These are phyloP conservation scores for Zapornia atra DNA, from an alignment of 2,113 vertebrate genomes.

Conservation along the genomic window DNA sequence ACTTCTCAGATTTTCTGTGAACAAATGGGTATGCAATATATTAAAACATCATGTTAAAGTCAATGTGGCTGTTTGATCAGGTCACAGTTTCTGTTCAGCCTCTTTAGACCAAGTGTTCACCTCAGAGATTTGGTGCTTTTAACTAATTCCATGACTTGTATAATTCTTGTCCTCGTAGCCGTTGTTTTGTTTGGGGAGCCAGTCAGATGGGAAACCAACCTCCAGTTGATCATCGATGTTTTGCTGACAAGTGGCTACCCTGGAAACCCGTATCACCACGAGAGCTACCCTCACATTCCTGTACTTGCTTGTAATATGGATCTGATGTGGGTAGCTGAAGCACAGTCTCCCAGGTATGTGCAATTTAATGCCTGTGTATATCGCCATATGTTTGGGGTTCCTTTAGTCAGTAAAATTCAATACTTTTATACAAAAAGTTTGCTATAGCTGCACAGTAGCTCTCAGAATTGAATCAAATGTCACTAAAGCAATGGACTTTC, in stretches of 20 bases:
- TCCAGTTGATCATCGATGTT: constrained; percentile 88
- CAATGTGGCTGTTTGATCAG: neutral
- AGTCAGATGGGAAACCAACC: constrained; percentile 89
- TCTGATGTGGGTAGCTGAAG: constrained; percentile 90
- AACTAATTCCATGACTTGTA: neutral
- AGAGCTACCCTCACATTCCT: constrained; percentile 78
- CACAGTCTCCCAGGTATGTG: constrained; percentile 85
- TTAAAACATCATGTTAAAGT: neutral
- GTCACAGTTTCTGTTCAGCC: neutral
- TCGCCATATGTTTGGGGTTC: neutral
- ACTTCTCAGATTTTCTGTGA: neutral
- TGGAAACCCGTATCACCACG: constrained; percentile 63
- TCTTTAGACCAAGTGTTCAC: neutral
- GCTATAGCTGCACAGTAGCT: neutral
- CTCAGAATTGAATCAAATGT: neutral
- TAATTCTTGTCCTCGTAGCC: constrained; percentile 60
- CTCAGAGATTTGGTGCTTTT: neutral
- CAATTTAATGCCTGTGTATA: fast-evolving
- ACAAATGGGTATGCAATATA: neutral
- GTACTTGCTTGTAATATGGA: constrained; percentile 90
- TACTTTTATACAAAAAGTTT: neutral
- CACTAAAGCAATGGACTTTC: neutral
- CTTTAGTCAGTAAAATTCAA: neutral
- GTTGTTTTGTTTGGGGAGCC: constrained; percentile 90
- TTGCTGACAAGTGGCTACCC: constrained; percentile 86